Base-by-base conservation (phyloP, 2,888 invertebrate species). In the Cantharis flavilabris region DNA sequence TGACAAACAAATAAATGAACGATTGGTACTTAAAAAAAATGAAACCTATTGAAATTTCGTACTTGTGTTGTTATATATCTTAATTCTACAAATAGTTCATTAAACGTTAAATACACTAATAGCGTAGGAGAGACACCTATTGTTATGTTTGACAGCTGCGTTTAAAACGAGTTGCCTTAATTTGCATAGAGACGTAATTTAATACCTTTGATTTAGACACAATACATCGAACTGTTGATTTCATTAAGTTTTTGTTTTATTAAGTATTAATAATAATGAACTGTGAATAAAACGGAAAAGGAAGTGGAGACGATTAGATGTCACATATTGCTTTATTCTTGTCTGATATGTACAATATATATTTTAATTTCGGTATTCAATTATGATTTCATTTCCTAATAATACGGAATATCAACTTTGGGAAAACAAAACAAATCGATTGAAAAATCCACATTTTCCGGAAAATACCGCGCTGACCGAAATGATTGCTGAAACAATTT, bases 301-400 rank as follows among this genome's bases (percentile, higher is more conserved):
- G 84, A 84, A 81, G 83, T 81, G 82, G 82, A 82, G 82, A 80
- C 81, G 83, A 84, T 84, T 84, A 83, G 82, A 82, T 81, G 81
- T 82, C 83, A 80, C 72, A 71, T 70, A 74, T 73, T 73, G 73
- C 73, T 77, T 77, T 77, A 72, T 77, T 76, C 67, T 76, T 76
- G 65, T 76, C 76, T 33, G 70, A 73, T 73, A 71, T 33, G 23
- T 49, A 49, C 49, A n/a, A 49, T 49, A n/a, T n/a, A 49, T n/a
- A 49, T 49, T 49, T 49, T n/a, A 49, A 49, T 49, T 49, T 49
- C 49, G 49, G 49, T n/a, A 49, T 49, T 49, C 49, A 49, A 49
- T 49, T 49, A 49, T 49, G 49, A 49, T 49, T 49, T 49, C 49
- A 49, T 49, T 49, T 49, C 49, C 49, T 49, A 49, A 49, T 49